These are phyloP conservation scores for Cardiocondyla obscurior DNA, from an alignment of 1,140 invertebrate genomes.

Conservation along the genomic window DNA sequence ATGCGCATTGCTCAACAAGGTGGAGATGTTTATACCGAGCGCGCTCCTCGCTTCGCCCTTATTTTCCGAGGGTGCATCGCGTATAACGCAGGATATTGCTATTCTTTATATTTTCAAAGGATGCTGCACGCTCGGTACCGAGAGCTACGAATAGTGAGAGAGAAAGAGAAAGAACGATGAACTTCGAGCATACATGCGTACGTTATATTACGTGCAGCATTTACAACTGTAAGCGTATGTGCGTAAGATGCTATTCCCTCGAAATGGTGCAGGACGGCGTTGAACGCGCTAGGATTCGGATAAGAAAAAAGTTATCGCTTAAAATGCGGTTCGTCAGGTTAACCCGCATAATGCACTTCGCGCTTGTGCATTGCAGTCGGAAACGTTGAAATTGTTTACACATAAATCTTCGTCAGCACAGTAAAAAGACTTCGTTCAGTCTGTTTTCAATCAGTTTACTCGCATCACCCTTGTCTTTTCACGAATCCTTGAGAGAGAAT, in stretches of 20 bases:
- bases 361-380: neutral
- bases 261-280: neutral
- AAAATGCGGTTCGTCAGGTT: constrained; percentile 17
- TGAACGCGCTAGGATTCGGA: neutral
- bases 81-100: constrained; percentile 60
- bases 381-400: constrained; percentile 63
- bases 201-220: constrained; percentile 37
- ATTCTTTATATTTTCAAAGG: constrained; percentile 70
- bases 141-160: constrained; percentile 33
- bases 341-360: constrained; percentile 52
- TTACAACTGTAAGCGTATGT: neutral
- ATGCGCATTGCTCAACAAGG: constrained; percentile 68
- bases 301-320: constrained; percentile 54
- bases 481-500: neutral
- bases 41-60: constrained; percentile 58
- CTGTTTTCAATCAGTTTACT: constrained; percentile 17
- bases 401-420: constrained; percentile 21
- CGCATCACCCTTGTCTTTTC: neutral
- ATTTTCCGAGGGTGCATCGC: constrained; percentile 55
- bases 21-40: constrained; percentile 65
- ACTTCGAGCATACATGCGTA: neutral
- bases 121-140: constrained; percentile 24
- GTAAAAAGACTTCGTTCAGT: constrained; percentile 1
- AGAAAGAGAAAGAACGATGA: constrained; percentile 7
- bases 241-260: constrained; percentile 5